These are phyloP conservation scores for Aptenodytes forsteri DNA, from an alignment of 2,113 vertebrate species.

Conservation along the genomic window DNA sequence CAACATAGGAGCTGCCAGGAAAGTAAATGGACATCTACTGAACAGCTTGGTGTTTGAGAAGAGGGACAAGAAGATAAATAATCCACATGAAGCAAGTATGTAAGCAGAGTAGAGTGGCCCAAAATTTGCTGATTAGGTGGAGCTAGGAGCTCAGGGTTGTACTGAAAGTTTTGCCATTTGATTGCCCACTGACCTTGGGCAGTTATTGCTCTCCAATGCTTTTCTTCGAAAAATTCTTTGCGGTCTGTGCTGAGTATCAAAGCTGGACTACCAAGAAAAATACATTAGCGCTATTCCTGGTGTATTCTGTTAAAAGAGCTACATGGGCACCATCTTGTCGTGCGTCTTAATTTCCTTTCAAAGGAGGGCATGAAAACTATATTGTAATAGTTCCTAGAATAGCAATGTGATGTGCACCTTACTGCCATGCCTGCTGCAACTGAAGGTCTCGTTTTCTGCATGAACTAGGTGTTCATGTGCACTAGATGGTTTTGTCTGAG, in stretches of 20 bases:
- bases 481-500: not conserved
- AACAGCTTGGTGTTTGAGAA: not conserved
- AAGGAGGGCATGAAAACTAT: not conserved
- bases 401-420: not conserved
- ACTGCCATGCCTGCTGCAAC: not conserved
- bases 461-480: not conserved
- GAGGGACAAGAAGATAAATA: not conserved
- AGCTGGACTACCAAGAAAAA: not conserved
- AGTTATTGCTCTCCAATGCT: not conserved
- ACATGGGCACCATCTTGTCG: not conserved
- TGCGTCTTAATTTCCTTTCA: not conserved
- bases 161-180: not conserved
- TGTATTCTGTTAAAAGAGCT: not conserved
- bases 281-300: not conserved
- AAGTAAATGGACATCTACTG: not conserved
- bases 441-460: not conserved
- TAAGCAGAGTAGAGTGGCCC: not conserved
- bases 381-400: not conserved
- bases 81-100: not conserved
- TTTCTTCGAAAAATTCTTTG: not conserved
- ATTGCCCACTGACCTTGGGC: not conserved
- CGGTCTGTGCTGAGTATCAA: not conserved
- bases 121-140: not conserved
- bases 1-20: not conserved
- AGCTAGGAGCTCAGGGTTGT: not conserved